These are phyloP conservation scores for Scylla paramamosain DNA, from an alignment of 1,140 invertebrate genomes.

Conservation along the genomic window DNA sequence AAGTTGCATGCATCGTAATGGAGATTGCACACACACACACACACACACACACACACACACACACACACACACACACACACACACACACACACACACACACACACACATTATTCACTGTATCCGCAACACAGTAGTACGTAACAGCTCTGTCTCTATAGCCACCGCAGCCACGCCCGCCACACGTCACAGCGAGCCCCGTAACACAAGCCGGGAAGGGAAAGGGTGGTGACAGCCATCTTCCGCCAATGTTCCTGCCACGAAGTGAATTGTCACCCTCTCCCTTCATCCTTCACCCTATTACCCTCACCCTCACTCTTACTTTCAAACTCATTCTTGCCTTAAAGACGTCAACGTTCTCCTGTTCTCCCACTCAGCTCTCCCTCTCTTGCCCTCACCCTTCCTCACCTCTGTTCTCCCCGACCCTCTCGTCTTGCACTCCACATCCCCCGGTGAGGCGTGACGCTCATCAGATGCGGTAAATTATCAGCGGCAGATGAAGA, in stretches of 20 bases:
- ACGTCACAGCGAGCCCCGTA: background rate
- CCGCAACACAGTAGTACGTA: background rate
- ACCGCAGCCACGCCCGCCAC: background rate
- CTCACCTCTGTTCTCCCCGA: background rate
- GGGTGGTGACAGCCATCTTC: background rate
- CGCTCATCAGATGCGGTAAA: background rate
- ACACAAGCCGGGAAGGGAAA: background rate
- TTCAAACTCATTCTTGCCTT: background rate
- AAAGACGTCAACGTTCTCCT: background rate
- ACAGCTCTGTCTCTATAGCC: background rate
- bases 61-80: no score
- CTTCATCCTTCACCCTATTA: background rate
- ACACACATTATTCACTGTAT: background rate
- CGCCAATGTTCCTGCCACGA: background rate
- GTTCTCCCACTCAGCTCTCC: background rate
- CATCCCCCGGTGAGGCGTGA: background rate
- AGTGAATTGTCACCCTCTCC: background rate
- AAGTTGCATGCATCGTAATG: background rate
- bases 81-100: no score
- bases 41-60: slow-evolving; percentile 2
- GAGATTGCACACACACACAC: background rate
- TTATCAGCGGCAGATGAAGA: background rate
- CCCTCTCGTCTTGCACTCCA: background rate
- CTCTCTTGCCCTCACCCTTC: background rate
- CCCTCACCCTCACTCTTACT: background rate